Base-by-base conservation (phyloP, 2,888 invertebrate genomes). In the Lamellibrachia satsuma region DNA sequence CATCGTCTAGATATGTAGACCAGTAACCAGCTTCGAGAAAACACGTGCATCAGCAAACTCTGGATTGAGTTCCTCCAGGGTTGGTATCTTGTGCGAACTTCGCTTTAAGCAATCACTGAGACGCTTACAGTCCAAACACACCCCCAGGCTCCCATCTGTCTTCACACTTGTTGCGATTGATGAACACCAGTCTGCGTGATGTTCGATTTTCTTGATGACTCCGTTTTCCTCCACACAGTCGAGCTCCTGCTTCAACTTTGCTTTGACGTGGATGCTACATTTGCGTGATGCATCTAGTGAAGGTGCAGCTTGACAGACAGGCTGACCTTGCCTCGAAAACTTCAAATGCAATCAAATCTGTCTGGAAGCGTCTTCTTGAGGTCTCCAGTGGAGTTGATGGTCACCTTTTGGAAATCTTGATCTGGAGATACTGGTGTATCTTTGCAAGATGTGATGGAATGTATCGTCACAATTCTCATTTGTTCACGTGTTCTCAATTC, bases 101-200 rank as follows among this genome's bases (percentile, higher is more conserved):
- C 60, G 60, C 60, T 60, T 60, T 11, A 60, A 22, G 15, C 60
- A 9, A 11, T 60, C 60, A 11, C 22, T 22, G 22, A 22, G 60
- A 60, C 60, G 60, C 60, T 60, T 60, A 15, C 90, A 2, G 27
- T 92, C 92, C 3, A 92, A 22, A 4, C 92, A 92, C 3, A 92
- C 52, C 3, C 92, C 22, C 27, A 92, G 15, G n/a, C n/a, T n/a
- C 6, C 75, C 92, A 75, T 92, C 92, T 27, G 3, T 8, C 51
- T 92, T 92, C 9, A 52, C 60, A 8, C 11, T n/a, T 3, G 27
- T 57, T 3, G 92, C 22, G 51, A 92, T 27, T 8, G 60, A 60
- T 92, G 75, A 92, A 22, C 92, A 92, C 92, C 92, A 92, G 60
- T 92, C 92, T n/a, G 92, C 60, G 92, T 92, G 92, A 9, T 92